A percentile compares a stretch with the other conserved stretches of the same genome.
phyloP scores from a whole-genome alignment of 2,888 invertebrate species.

The Heliconius erato region DNA sequence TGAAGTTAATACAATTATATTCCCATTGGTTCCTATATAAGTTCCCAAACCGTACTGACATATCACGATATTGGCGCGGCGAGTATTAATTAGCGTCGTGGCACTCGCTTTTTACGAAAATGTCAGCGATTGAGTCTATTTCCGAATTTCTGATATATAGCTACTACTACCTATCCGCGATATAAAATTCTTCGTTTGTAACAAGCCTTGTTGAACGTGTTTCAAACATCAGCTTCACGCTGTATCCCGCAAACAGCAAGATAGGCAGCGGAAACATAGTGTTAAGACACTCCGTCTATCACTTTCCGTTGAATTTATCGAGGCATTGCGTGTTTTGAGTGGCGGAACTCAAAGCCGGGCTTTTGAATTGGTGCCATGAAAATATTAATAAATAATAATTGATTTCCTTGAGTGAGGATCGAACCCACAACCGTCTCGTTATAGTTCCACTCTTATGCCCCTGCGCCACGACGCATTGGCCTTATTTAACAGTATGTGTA shows the following conservation, averaged over 20 bases:
- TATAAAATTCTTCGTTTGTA: background rate
- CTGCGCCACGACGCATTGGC: no score
- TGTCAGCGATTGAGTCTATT: conserved; percentile 41
- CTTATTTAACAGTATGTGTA: background rate
- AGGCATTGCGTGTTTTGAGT: no score
- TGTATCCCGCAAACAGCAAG: no score
- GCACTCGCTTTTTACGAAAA: conserved; percentile 47
- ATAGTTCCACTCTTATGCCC: no score
- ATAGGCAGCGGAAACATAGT: no score
- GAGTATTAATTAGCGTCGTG: conserved; percentile 46
- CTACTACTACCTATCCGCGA: background rate
- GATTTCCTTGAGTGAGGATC: no score
- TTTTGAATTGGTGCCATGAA: no score
- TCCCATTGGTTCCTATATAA: conserved; percentile 38
- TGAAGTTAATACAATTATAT: conserved; percentile 45
- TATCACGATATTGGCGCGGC: conserved; percentile 59
- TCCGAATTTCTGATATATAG: background rate
- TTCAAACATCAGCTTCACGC: background rate
- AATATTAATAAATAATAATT: no score
- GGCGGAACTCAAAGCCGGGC: no score
- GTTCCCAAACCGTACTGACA: conserved; percentile 52
- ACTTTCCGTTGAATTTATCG: no score
- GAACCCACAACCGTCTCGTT: no score
- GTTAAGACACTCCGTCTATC: no score
- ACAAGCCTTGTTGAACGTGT: background rate